Base-by-base conservation (phyloP, 37 sponge, comb jelly and placozoan genomes). In the Lycopodina hypogea region DNA sequence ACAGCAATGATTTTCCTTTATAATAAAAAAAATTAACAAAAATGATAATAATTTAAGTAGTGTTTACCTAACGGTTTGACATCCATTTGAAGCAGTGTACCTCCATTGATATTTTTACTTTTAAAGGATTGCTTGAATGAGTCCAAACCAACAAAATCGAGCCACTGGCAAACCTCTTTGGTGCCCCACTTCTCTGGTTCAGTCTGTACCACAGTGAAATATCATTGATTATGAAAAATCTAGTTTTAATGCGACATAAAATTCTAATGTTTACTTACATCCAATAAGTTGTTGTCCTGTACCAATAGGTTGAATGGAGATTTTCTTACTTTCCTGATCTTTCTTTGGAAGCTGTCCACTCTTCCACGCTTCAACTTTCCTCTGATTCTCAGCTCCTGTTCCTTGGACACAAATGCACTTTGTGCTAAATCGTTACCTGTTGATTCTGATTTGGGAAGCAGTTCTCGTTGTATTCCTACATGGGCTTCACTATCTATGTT, bases 121-220 rank as follows among this genome's bases (percentile, higher is more conserved):
- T 53, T 71, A 63, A 88, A 88, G 35, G 51, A 32, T 39, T 83
- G 64, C 19, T 59, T 65, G 71, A 70, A 88, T 19, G 70, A 17
- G 4, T 78, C 77, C 15, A 88, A 68, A 4, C 83, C 82, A 38
- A 71, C 65, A 45, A 83, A 71, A 39, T 82, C 74, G 69, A 88
- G 64, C 89, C 89, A 88, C 69, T 83, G 78, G 35, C 89, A 82
- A 50, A 88, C 89, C 45, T 83, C 69, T 17, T 83, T 69, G 11
- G 68, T 70, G 1, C 56, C 40, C 89, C 89, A 88, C 39, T 78
- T 74, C 38, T 69, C 38, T n/a, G 83, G 79, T 29, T 88, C 62
- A 30, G 64, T 52, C 89, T 88, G 75, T 32, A 75, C 12, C 9
- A 63, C 17, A 30, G n/a, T 59, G 4, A 42, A 36, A 63, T 74